These are phyloP conservation scores for Brachyhypopomus occidentalis DNA, from an alignment of 2,113 vertebrate species.

Conservation along the genomic window DNA sequence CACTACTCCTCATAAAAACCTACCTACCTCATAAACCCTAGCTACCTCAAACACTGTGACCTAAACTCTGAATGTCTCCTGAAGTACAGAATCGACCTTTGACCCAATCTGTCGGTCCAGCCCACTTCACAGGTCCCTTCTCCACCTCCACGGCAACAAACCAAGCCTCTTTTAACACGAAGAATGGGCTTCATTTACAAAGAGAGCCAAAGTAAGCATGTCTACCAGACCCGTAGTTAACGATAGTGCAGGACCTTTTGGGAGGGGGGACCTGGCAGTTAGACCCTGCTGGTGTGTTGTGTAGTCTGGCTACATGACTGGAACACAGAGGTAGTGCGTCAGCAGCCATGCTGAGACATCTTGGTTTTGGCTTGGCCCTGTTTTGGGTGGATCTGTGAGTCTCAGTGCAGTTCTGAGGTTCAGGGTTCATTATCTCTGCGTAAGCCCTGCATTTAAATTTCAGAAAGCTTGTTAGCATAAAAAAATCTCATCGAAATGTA, in stretches of 20 bases:
- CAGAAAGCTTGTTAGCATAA: not conserved
- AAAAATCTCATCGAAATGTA: not conserved
- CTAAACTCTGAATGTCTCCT: slow-evolving; percentile 6
- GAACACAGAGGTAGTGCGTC: not conserved
- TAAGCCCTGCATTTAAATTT: not conserved
- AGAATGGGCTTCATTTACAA: slow-evolving; percentile 76
- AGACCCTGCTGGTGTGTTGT: slow-evolving; percentile 29
- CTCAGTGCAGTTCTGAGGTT: too few species aligned
- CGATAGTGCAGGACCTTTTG: slow-evolving; percentile 5
- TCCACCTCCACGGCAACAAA: slow-evolving; percentile 73
- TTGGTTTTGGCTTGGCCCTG: too few species aligned
- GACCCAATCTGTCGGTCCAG: slow-evolving; percentile 58
- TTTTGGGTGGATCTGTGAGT: too few species aligned
- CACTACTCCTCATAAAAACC: too few species aligned
- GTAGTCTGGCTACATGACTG: not conserved
- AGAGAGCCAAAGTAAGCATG: slow-evolving; percentile 80
- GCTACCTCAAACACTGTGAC: slow-evolving; percentile 36
- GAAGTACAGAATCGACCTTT: not conserved
- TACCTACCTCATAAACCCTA: not conserved
- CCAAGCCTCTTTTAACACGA: slow-evolving; percentile 68
- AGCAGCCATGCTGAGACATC: not conserved
- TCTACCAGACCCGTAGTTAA: slow-evolving; percentile 44
- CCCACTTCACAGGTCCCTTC: slow-evolving; percentile 71
- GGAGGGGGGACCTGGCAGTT: slow-evolving; percentile 24
- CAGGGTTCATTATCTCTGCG: too few species aligned